Percentiles rank a stretch among this genome's conserved stretches.
Conservation (phyloP, 1,140 invertebrate species). For the Thrips palmi region DNA sequence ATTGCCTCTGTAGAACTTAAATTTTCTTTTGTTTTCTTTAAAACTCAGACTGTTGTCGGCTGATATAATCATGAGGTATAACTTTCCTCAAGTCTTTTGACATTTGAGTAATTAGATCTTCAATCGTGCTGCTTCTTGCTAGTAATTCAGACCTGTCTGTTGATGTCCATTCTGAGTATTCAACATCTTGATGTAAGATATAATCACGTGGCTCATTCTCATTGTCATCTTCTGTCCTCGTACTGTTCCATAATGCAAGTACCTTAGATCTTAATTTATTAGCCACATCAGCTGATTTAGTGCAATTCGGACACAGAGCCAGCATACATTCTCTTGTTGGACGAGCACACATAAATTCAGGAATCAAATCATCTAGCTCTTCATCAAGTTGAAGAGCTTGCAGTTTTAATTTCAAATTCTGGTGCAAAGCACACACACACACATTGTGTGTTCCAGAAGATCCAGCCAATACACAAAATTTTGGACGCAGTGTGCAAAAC, state of each 20-base stretch:
- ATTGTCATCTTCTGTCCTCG: no score
- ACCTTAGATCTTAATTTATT: no score
- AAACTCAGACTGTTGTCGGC: no score
- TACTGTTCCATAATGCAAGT: neutral
- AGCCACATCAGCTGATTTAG: slow-evolving; percentile 10
- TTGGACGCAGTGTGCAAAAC: slow-evolving; percentile 14
- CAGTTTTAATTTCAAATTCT: slow-evolving; percentile 16
- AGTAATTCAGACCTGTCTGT: slow-evolving; percentile 5
- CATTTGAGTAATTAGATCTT: no score
- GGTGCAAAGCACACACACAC: slow-evolving; percentile 15
- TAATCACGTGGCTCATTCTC: no score
- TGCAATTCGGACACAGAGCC: slow-evolving; percentile 9
- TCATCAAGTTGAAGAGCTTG: neutral
- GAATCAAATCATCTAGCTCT: no score
- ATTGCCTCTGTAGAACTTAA: slow-evolving; percentile 3
- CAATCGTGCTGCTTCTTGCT: no score
- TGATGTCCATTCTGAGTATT: slow-evolving; percentile 6
- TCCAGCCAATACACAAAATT: slow-evolving; percentile 15
- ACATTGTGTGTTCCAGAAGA: slow-evolving; percentile 13
- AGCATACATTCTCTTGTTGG: slow-evolving; percentile 1
- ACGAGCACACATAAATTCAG: no score
- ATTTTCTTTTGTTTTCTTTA: no score
- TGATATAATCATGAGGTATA: no score
- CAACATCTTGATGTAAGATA: no score
- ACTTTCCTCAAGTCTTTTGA: no score